phyloP scores from a whole-genome alignment of 2,113 vertebrate species.

The Circaetus cinerascens region DNA sequence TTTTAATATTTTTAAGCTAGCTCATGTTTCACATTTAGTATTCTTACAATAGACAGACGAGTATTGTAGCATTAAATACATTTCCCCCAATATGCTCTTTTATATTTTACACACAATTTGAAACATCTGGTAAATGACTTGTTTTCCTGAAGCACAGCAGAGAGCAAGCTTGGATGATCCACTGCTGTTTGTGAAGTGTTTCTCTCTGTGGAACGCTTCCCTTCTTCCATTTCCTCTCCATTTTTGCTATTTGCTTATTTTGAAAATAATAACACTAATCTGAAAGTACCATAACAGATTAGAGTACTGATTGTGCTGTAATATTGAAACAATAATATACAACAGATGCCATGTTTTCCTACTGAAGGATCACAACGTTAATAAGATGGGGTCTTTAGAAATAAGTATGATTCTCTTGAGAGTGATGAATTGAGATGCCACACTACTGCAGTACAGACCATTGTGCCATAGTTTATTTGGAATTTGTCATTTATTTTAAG shows the following conservation, averaged over 20 bases:
- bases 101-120: conserved; percentile 34
- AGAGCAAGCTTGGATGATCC: background rate
- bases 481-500: background rate
- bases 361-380: background rate
- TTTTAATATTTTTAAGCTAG: background rate
- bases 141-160: conserved; percentile 19
- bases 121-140: conserved; percentile 26
- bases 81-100: background rate
- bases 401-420: background rate
- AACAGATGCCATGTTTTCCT: conserved; percentile 20
- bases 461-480: background rate
- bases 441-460: background rate
- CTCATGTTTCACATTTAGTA: background rate
- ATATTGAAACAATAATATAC: conserved; percentile 9
- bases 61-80: conserved; percentile 21
- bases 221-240: background rate
- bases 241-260: conserved; percentile 37
- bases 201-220: conserved; percentile 31
- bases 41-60: background rate
- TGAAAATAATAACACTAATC: conserved; percentile 52
- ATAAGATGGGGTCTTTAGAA: background rate
- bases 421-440: background rate
- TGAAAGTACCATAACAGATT: conserved; percentile 14
- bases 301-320: background rate
- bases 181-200: conserved; percentile 46